Percentiles rank a stretch among this genome's conserved stretches.
Evolutionary conservation across 2,888 invertebrate species (phyloP).

Genomic region (Frankliniella intonsa): DNA sequence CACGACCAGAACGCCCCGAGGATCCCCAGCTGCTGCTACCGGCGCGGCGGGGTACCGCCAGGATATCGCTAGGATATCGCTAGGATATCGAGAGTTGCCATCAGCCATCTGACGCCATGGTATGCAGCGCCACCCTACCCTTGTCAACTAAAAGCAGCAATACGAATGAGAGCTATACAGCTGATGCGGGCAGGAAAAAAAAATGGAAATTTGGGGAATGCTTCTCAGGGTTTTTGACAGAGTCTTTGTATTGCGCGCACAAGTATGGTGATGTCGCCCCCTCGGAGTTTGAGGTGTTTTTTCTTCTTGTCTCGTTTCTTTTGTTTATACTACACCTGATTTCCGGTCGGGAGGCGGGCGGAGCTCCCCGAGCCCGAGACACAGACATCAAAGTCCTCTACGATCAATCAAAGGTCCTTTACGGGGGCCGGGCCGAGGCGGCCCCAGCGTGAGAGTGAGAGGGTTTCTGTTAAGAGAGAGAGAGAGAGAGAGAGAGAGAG

Average conservation of each 20-base stretch:
- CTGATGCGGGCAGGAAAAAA: too few relatives aligned
- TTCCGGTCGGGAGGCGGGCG: not conserved
- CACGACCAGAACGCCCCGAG: too few relatives aligned
- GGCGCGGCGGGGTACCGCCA: not conserved
- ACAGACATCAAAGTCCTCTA: conserved; percentile 20
- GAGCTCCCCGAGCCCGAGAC: not conserved
- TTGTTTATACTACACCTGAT: not conserved
- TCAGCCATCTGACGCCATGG: too few relatives aligned
- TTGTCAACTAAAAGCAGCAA: not conserved
- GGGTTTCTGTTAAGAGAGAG: not conserved
- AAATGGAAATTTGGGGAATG: too few relatives aligned
- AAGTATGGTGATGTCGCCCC: not conserved
- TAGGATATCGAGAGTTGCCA: too few relatives aligned
- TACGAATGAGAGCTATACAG: not conserved
- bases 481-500: not conserved
- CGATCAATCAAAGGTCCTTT: conserved; percentile 21
- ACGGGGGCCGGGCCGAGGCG: not conserved
- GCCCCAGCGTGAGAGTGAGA: not conserved
- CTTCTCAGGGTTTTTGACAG: too few relatives aligned
- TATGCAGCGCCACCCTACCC: not conserved
- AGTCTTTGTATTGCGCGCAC: not conserved
- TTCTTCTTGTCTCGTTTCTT: not conserved
- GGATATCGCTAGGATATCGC: too few relatives aligned
- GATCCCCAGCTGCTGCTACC: too few relatives aligned
- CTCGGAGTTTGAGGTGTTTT: not conserved